Base-by-base conservation (phyloP, 2,113 vertebrate genomes). In the Trichomycterus rosablanca region DNA sequence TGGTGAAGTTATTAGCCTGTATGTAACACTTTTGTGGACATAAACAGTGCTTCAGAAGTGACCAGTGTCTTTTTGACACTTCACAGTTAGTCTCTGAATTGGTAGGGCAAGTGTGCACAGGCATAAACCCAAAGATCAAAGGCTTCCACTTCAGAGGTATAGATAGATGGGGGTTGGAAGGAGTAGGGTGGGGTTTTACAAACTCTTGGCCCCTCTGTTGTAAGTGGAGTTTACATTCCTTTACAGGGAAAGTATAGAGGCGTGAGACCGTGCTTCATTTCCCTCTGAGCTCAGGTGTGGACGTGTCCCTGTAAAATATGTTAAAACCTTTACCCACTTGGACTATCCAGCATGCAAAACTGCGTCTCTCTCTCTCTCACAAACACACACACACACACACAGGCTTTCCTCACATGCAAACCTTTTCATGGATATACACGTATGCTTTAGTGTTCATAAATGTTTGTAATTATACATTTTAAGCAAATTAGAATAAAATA, bases 141-240 rank as follows among this genome's bases (percentile, higher is more conserved):
- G 54, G 40, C n/a, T 28, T 16, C 43, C 18, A 35, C 16, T 23
- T 59, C 28, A 54, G 23, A 54, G 15, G 35, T 55, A 45, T 4
- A 64, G 1, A 64, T 24, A 53, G 63, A 62, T 43, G 55, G 42
- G 24, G 52, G 62, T 24, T n/a, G n/a, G n/a, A n/a, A n/a, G n/a
- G n/a, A n/a, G n/a, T n/a, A n/a, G n/a, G n/a, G 30, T 51, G 57
- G 44, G n/a, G 30, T 51, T 10, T 14, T 11, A 30, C 8, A 30
- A 16, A 63, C 39, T 20, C 18, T 22, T 22, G 30, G 44, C 14
- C 3, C 53, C 52, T 54, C 2, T 26, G 50, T 67, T 8, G 26
- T 26, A 37, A 59, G 49, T 70, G 39, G 60, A 63, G 73, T 78
- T 80, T 73, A 71, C 76, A 85, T 83, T 80, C 73, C 71, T 74